Evolutionary conservation across 2,113 vertebrate genomes (phyloP).

Genomic region (Platycercus adscitus): DNA sequence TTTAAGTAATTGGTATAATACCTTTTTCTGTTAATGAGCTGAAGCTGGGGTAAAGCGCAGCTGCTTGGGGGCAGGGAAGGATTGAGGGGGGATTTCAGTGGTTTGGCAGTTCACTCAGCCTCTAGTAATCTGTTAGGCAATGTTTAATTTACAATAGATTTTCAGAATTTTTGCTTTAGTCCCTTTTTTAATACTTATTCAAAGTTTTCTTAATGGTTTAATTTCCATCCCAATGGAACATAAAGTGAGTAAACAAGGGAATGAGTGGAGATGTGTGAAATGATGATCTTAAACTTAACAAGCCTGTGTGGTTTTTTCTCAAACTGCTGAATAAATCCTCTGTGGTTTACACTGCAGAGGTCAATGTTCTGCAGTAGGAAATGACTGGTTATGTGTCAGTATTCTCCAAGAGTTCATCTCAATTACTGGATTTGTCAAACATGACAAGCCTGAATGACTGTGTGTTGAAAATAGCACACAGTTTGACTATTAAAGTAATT

Average conservation of each 20-base stretch:
- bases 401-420: conserved; percentile 67
- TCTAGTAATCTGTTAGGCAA: not conserved
- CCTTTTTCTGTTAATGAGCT: not conserved
- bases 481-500: conserved; percentile 76
- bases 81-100: not conserved
- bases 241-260: conserved; percentile 2
- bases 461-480: conserved; percentile 67
- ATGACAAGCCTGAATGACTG: conserved; percentile 64
- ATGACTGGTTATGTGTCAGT: conserved; percentile 65
- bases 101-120: not conserved
- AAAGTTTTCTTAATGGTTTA: not conserved
- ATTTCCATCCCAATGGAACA: not conserved
- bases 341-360: conserved; percentile 30
- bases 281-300: not conserved
- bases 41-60: not conserved
- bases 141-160: not conserved
- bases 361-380: conserved; percentile 50
- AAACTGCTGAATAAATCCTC: conserved; percentile 33
- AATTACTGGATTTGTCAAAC: conserved; percentile 74
- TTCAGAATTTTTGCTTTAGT: not conserved
- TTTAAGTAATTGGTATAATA: not conserved
- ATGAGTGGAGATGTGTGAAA: conserved; percentile 27
- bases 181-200: not conserved
- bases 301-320: not conserved
- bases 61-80: not conserved